Percentiles rank a stretch among this genome's conserved stretches.
Evolutionary conservation across 1,140 invertebrate species (phyloP).

Genomic region (Zaprionus vittiger): DNA sequence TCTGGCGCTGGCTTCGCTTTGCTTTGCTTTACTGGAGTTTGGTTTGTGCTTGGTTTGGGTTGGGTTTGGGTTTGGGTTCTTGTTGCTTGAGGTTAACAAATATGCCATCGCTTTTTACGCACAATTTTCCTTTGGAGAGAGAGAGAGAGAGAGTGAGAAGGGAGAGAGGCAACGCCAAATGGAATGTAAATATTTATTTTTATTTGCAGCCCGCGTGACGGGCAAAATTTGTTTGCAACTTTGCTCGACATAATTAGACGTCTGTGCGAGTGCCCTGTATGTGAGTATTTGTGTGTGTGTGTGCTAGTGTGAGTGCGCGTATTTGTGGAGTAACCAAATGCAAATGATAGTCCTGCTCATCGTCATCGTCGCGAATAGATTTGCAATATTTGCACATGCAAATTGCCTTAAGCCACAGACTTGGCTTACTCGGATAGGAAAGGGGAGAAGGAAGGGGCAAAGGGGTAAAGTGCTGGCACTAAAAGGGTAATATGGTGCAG

Average conservation of each 20-base stretch:
- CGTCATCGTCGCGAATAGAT: constrained; percentile 55
- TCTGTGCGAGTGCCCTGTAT: constrained; percentile 52
- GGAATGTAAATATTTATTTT: constrained; percentile 82
- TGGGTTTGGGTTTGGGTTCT: constrained; percentile 36
- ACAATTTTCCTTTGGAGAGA: constrained; percentile 73
- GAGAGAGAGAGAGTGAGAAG: background rate
- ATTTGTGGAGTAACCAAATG: constrained; percentile 50
- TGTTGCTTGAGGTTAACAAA: constrained; percentile 79
- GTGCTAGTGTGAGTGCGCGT: constrained; percentile 29
- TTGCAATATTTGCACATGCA: constrained; percentile 78
- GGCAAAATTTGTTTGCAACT: constrained; percentile 67
- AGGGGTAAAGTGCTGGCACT: background rate
- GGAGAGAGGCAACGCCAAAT: constrained; percentile 46
- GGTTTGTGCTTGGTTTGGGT: constrained; percentile 35
- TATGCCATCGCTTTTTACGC: constrained; percentile 76
- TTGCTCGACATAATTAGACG: constrained; percentile 78
- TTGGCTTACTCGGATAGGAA: constrained; percentile 26
- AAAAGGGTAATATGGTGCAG: constrained; percentile 27
- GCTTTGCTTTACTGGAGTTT: constrained; percentile 30
- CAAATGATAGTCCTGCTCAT: constrained; percentile 70
- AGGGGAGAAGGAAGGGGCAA: background rate
- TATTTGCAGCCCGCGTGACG: constrained; percentile 67
- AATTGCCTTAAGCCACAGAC: constrained; percentile 80
- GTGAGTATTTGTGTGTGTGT: background rate
- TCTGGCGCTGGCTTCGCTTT: constrained; percentile 45